These are phyloP conservation scores for Dolichotis patagonum DNA, from an alignment of 2,113 vertebrate genomes.

Conservation along the genomic window DNA sequence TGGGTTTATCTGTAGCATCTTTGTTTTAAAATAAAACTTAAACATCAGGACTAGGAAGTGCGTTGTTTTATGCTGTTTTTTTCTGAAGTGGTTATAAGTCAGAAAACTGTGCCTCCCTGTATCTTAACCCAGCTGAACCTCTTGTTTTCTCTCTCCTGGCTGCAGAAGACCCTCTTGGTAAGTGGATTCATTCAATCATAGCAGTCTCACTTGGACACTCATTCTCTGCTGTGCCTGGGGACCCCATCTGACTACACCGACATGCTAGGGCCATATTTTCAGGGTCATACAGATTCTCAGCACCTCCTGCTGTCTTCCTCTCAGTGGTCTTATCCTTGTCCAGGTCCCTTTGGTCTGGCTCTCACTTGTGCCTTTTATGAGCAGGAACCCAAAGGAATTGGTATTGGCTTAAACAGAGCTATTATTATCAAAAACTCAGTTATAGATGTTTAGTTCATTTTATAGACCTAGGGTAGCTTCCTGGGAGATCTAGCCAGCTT, in stretches of 20 bases:
- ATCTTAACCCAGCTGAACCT: conserved; percentile 11
- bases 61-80: conserved; percentile 2
- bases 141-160: conserved; percentile 54
- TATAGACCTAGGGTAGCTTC: background rate
- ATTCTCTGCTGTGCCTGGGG: background rate
- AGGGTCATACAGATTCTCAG: background rate
- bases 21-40: conserved; percentile 9
- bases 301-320: background rate
- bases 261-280: background rate
- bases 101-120: conserved; percentile 16
- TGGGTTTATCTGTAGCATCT: background rate
- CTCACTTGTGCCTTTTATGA: background rate
- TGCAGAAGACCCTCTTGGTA: conserved; percentile 76
- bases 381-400: background rate
- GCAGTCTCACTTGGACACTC: rapidly evolving
- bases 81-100: background rate
- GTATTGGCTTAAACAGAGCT: background rate
- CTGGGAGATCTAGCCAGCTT: background rate
- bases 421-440: background rate
- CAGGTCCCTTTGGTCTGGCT: background rate
- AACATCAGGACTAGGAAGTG: background rate
- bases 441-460: background rate
- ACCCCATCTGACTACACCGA: background rate
- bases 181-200: conserved; percentile 27
- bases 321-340: background rate